Evolutionary conservation across 2,888 invertebrate genomes (phyloP).

Genomic region (Mycalesis mineus): DNA sequence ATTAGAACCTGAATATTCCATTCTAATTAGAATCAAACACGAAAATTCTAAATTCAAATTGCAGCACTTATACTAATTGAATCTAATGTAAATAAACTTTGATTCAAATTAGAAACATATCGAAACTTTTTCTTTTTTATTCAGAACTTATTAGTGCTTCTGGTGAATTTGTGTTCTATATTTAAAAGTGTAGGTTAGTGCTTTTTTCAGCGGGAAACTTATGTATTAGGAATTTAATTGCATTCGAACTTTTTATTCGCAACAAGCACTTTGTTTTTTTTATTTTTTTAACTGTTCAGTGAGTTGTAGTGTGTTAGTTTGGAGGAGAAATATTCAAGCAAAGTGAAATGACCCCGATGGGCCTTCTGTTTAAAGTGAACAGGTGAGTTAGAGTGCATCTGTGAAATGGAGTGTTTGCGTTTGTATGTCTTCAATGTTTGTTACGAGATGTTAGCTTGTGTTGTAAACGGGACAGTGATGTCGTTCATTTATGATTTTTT

Average conservation of each 20-base stretch:
- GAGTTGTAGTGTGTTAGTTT: slow-evolving; percentile 34
- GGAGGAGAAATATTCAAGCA: slow-evolving; percentile 31
- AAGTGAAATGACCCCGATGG: slow-evolving; percentile 77
- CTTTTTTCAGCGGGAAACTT: not conserved
- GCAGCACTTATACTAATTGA: not conserved
- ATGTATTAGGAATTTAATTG: not conserved
- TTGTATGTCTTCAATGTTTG: slow-evolving; percentile 31
- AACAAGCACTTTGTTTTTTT: not conserved
- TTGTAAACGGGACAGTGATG: not conserved
- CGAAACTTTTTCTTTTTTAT: not conserved
- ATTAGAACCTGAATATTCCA: too few species aligned
- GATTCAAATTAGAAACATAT: not conserved
- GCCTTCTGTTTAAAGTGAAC: slow-evolving; percentile 79
- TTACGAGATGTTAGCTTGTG: not conserved
- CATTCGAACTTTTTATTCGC: not conserved
- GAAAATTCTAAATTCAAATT: not conserved
- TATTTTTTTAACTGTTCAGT: slow-evolving; percentile 4
- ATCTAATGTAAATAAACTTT: not conserved
- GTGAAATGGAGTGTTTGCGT: slow-evolving; percentile 24
- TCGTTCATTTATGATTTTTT: not conserved
- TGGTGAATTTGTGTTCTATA: not conserved
- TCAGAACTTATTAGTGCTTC: not conserved
- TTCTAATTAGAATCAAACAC: not conserved
- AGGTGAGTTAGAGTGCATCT: slow-evolving; percentile 59
- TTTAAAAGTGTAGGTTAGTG: not conserved